These are phyloP conservation scores for Cheilosia grossa DNA, from an alignment of 2,888 invertebrate genomes.

Conservation along the genomic window DNA sequence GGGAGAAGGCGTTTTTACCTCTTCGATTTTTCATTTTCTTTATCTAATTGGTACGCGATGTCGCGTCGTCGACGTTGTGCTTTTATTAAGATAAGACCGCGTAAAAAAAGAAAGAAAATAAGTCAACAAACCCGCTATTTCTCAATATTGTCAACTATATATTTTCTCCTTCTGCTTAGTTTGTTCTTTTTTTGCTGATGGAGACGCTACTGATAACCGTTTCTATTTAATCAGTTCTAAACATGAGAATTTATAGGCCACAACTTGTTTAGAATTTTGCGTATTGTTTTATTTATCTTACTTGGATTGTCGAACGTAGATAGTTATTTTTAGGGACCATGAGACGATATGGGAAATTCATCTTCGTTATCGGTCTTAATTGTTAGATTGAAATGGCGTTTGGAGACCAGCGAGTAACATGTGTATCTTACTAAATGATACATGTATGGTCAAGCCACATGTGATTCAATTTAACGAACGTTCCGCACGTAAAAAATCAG, in stretches of 20 bases:
- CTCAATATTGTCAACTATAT: not conserved
- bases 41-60: slow-evolving; percentile 60
- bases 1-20: slow-evolving; percentile 30
- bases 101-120: not conserved
- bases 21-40: slow-evolving; percentile 41
- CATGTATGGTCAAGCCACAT: too few species aligned
- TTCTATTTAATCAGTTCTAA: not conserved
- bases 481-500: too few species aligned
- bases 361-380: not conserved
- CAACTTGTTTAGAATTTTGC: not conserved
- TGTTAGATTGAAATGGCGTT: not conserved
- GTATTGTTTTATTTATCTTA: too few species aligned
- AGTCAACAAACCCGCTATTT: not conserved
- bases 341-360: not conserved
- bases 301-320: not conserved
- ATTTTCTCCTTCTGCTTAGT: not conserved
- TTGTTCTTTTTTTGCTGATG: slow-evolving; percentile 3
- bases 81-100: slow-evolving; percentile 1
- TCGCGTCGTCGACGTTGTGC: not conserved
- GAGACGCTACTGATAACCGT: slow-evolving; percentile 3
- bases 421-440: not conserved
- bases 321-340: not conserved
- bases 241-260: not conserved
- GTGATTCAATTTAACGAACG: not conserved
- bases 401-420: not conserved